phyloP scores from a whole-genome alignment of 1,140 invertebrate genomes.

The Drosophila santomea region DNA sequence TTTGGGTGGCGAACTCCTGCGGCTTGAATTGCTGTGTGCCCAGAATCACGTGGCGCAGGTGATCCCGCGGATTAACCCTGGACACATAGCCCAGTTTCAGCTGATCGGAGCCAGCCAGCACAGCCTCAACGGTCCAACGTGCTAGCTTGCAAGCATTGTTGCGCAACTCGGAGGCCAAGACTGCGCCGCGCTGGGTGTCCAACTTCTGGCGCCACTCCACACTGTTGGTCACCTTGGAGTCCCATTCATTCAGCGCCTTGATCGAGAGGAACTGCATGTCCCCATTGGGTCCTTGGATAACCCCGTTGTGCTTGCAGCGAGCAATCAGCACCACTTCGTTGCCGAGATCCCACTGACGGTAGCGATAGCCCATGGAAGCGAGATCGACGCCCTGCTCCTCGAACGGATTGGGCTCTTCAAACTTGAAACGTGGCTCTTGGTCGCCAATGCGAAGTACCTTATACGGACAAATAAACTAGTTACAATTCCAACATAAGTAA shows the following conservation, averaged over 20 bases:
- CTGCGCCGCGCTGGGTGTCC: constrained; percentile 98
- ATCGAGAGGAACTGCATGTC: constrained; percentile 97
- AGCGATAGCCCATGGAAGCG: constrained; percentile 97
- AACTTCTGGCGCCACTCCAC: constrained; percentile 99
- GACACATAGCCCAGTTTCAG: constrained; percentile 99
- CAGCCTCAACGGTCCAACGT: constrained; percentile 99
- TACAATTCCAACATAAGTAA: too few species aligned
- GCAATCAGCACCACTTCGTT: constrained; percentile 95
- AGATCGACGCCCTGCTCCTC: constrained; percentile 95
- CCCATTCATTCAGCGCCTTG: constrained; percentile 99
- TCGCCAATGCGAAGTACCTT: constrained; percentile 87
- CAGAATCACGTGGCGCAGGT: constrained; percentile 97
- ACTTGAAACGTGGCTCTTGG: constrained; percentile 93
- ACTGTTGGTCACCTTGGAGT: constrained; percentile 96
- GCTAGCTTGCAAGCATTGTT: constrained; percentile 99
- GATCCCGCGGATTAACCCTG: constrained; percentile 95
- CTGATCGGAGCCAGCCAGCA: constrained; percentile 98
- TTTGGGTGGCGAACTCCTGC: constrained; percentile 98
- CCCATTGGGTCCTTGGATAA: constrained; percentile 94
- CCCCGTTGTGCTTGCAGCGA: constrained; percentile 98
- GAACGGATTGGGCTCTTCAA: constrained; percentile 97
- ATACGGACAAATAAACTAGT: too few species aligned
- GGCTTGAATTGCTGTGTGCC: constrained; percentile 99
- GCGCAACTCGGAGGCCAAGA: constrained; percentile 98
- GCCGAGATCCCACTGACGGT: constrained; percentile 98